Evolutionary conservation across 2,113 vertebrate genomes (phyloP), one percentile per base, ranked within the genome.

Genomic region (Dasyprocta punctata): DNA sequence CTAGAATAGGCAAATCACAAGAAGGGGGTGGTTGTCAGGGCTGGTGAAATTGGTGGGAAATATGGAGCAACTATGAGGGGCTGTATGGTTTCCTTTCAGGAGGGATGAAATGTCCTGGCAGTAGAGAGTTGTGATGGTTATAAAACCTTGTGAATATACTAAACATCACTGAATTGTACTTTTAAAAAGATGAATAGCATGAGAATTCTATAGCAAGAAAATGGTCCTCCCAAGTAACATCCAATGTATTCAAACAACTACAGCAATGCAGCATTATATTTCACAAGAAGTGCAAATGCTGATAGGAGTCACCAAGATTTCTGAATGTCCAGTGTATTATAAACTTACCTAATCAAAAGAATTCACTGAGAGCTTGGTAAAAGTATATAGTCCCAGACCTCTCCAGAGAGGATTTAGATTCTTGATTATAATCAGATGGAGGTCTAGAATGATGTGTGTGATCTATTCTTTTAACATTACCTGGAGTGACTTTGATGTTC

Each of bases 401-500:
- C 12, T 78, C 85, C 28, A 26, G 12, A 56, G 61, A 86, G 44
- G 63, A 83, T 87, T 83, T 52, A 80, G 84, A 88, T 63, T 94
- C 52, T 86, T 36, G 67, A 30, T 78, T 77, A 10, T 90, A 82
- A 71, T 83, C 33, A 90, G 33, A 90, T 71, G 77, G 5, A 78
- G 38, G n/a, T 86, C 47, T 82, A 60, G 38, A 63, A 36, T 80
- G 44, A 30, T 81, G 3, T 54, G 36, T 80, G 9, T 52, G 26
- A 52, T 36, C 17, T 81, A 11, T 94, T 86, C 24, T 90, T 92
- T 60, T 41, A 91, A 58, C 13, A 97, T 77, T 58, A 61, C 22
- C 24, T 82, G 36, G 56, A 86, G 44, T 88, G 38, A 97, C 85
- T 71, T 60, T 71, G 75, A 95, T 77, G 44, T 81, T 75, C 47